These are phyloP conservation scores for Odontocolon sp. DNA, from an alignment of 2,888 invertebrate species.

Conservation along the genomic window DNA sequence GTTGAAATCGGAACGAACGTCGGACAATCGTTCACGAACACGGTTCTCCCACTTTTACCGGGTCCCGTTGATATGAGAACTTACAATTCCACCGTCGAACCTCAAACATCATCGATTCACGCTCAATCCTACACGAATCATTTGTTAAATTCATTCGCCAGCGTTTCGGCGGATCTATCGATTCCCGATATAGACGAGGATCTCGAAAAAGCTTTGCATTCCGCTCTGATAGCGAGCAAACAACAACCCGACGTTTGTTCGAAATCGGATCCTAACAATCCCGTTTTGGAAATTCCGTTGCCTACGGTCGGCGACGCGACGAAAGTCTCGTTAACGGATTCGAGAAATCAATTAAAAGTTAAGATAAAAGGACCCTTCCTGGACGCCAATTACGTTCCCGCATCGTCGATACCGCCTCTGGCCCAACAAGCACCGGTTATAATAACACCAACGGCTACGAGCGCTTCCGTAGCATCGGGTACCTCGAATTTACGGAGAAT, in stretches of 20 bases:
- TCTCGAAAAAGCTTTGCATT: conserved; percentile 89
- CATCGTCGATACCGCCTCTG: conserved; percentile 84
- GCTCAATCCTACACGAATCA: conserved; percentile 85
- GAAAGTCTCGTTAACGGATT: conserved; percentile 90
- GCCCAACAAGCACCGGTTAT: conserved; percentile 81
- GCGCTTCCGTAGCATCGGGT: conserved; percentile 83
- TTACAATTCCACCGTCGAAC: conserved; percentile 86
- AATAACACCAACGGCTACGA: conserved; percentile 80
- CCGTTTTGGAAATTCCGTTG: conserved; percentile 72
- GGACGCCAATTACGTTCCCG: conserved; percentile 86
- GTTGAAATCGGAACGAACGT: conserved; percentile 69
- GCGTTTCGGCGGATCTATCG: conserved; percentile 87
- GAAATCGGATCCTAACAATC: conserved; percentile 65
- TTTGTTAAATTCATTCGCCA: conserved; percentile 86
- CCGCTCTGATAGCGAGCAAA: conserved; percentile 83
- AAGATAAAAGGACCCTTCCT: conserved; percentile 95
- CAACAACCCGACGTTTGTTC: conserved; percentile 71
- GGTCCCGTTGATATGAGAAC: conserved; percentile 96
- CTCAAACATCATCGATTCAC: conserved; percentile 82
- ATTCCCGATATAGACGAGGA: conserved; percentile 90
- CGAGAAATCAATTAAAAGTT: conserved; percentile 92
- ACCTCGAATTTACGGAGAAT: conserved; percentile 91
- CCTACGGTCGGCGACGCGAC: conserved; percentile 81
- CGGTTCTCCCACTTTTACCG: conserved; percentile 89
- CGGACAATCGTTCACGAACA: conserved; percentile 82